These are phyloP conservation scores for Pheosia gnoma DNA, from an alignment of 2,888 invertebrate genomes.

Conservation along the genomic window DNA sequence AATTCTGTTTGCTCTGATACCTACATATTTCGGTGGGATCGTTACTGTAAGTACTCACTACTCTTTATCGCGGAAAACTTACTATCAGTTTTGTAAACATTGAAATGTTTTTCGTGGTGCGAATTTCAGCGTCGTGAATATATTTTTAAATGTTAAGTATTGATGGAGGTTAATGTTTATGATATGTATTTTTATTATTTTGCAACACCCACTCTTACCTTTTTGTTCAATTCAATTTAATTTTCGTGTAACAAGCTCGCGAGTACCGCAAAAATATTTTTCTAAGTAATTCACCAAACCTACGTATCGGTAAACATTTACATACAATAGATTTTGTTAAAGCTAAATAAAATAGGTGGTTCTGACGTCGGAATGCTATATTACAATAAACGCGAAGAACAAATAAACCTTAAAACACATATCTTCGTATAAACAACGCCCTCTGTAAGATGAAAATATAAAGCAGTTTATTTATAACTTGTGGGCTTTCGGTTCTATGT, in stretches of 20 bases:
- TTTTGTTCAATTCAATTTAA: too few species aligned
- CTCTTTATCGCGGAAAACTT: constrained; percentile 24
- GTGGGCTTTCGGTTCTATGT: constrained; percentile 2
- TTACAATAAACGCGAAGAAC: constrained; percentile 27
- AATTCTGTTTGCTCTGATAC: constrained; percentile 33
- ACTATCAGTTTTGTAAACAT: constrained; percentile 38
- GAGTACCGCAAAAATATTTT: too few species aligned
- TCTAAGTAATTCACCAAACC: background rate
- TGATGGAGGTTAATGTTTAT: background rate
- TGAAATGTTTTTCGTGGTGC: constrained; percentile 26
- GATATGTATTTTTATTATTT: background rate
- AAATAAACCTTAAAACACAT: constrained; percentile 13
- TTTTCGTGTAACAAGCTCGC: too few species aligned
- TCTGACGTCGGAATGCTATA: constrained; percentile 14
- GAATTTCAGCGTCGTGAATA: constrained; percentile 13
- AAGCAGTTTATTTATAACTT: constrained; percentile 18
- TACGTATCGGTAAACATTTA: constrained; percentile 5
- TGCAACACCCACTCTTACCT: too few species aligned
- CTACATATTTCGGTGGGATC: constrained; percentile 18
- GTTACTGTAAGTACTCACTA: constrained; percentile 29
- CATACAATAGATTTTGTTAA: constrained; percentile 19
- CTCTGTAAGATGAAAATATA: constrained; percentile 15
- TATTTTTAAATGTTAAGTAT: too few species aligned
- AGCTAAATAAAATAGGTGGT: constrained; percentile 8
- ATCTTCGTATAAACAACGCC: constrained; percentile 17